phyloP scores from a whole-genome alignment of 2,113 vertebrate genomes.

The Pandion haliaetus region DNA sequence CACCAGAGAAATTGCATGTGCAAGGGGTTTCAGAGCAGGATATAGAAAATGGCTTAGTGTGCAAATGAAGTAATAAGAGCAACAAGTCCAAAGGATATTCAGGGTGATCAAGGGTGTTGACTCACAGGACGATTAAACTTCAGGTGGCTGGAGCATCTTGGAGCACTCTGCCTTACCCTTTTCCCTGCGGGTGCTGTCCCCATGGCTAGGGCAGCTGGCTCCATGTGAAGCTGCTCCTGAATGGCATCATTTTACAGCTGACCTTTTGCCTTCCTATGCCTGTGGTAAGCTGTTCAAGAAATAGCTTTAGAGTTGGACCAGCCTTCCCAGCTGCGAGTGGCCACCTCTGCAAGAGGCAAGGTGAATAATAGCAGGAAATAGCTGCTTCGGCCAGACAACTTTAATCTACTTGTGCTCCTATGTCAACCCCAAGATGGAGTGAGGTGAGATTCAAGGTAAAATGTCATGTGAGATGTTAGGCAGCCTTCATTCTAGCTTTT shows the following conservation, averaged over 20 bases:
- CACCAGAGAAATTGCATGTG: slow-evolving; percentile 9
- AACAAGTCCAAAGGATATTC: neutral
- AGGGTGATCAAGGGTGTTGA: neutral
- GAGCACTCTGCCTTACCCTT: neutral
- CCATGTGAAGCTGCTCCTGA: neutral
- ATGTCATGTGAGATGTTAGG: neutral
- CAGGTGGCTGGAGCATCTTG: neutral
- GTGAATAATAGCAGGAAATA: neutral
- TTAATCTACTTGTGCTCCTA: neutral
- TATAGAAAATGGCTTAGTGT: neutral
- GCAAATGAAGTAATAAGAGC: neutral
- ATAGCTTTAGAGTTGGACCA: neutral
- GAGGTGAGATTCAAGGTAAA: neutral
- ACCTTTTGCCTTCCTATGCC: neutral
- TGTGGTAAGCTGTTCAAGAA: neutral
- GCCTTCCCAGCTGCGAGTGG: neutral
- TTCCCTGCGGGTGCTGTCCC: neutral
- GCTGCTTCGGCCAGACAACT: neutral
- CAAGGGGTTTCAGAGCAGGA: slow-evolving; percentile 1
- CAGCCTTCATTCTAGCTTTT: neutral
- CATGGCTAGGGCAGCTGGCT: neutral
- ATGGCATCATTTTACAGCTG: neutral
- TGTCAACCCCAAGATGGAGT: neutral
- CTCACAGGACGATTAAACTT: neutral
- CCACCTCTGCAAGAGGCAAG: neutral